Evolutionary conservation across 2,113 vertebrate genomes (phyloP).

Genomic region (Nothoprocta perdicaria): DNA sequence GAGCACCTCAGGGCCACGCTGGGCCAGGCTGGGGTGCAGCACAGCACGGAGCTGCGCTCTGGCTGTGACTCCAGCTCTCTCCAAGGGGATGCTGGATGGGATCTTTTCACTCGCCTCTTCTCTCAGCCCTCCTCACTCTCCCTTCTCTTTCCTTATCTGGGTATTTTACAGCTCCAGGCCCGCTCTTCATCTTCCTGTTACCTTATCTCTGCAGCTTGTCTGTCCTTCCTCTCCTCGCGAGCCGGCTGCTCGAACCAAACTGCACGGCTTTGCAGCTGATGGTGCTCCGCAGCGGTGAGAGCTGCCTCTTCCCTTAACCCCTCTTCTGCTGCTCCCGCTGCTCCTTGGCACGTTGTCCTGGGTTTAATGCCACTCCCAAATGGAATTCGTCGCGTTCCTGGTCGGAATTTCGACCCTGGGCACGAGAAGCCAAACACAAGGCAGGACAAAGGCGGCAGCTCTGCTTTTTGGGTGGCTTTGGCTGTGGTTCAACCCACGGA

Average conservation of each 20-base stretch:
- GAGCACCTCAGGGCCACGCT: too few species aligned
- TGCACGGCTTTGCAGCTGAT: background rate
- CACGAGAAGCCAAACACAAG: background rate
- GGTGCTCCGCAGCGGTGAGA: background rate
- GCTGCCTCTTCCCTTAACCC: background rate
- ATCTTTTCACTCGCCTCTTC: background rate
- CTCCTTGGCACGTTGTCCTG: rapidly evolving
- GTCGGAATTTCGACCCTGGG: background rate
- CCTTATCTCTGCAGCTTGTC: background rate
- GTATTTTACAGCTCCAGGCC: background rate
- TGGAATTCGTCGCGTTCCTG: too few species aligned
- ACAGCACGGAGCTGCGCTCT: background rate
- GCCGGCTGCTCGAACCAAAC: background rate
- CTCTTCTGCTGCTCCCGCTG: background rate
- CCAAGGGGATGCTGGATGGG: rapidly evolving
- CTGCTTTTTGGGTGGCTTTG: background rate
- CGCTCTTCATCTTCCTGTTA: background rate
- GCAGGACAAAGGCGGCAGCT: background rate
- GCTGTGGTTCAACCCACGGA: background rate
- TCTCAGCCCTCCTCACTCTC: background rate
- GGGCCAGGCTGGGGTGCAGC: background rate
- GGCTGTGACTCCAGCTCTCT: background rate
- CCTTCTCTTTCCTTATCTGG: background rate
- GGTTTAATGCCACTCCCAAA: too few species aligned
- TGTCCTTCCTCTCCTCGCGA: background rate